Evolutionary conservation across 2,888 invertebrate genomes (phyloP).

Genomic region (Panzeria rudis): DNA sequence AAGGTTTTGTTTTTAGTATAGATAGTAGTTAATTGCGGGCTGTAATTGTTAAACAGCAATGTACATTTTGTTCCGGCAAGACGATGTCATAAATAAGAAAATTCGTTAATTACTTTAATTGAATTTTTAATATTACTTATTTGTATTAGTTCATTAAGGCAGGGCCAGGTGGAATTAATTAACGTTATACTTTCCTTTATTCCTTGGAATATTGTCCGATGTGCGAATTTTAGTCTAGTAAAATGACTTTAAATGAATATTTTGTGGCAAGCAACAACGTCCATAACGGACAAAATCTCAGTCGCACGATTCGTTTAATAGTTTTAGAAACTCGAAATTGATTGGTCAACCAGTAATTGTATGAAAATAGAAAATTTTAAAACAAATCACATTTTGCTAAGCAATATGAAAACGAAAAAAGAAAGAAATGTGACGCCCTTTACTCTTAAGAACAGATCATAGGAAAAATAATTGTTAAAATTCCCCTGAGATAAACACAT

Average conservation of each 20-base stretch:
- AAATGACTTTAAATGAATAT: too few species aligned
- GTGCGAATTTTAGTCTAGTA: too few species aligned
- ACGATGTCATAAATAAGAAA: not conserved
- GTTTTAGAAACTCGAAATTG: too few species aligned
- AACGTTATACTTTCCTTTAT: too few species aligned
- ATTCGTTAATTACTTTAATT: conserved; percentile 30
- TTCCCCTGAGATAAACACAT: not conserved
- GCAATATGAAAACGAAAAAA: not conserved
- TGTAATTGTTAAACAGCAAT: conserved; percentile 33
- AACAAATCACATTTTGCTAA: too few species aligned
- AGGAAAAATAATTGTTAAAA: not conserved
- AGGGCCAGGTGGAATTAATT: not conserved
- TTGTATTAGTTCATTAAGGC: not conserved
- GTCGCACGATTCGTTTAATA: too few species aligned
- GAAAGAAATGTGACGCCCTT: not conserved
- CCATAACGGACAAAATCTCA: too few species aligned
- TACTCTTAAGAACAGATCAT: not conserved
- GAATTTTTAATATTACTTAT: conserved; percentile 12
- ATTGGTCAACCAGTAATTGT: too few species aligned
- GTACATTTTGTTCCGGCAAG: not conserved
- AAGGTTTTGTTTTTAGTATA: not conserved
- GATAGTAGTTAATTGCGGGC: conserved; percentile 33
- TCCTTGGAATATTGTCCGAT: too few species aligned
- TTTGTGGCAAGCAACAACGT: too few species aligned
- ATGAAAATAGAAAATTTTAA: too few species aligned